These are phyloP conservation scores for Adelges cooleyi DNA, from an alignment of 1,140 invertebrate genomes.

Conservation along the genomic window DNA sequence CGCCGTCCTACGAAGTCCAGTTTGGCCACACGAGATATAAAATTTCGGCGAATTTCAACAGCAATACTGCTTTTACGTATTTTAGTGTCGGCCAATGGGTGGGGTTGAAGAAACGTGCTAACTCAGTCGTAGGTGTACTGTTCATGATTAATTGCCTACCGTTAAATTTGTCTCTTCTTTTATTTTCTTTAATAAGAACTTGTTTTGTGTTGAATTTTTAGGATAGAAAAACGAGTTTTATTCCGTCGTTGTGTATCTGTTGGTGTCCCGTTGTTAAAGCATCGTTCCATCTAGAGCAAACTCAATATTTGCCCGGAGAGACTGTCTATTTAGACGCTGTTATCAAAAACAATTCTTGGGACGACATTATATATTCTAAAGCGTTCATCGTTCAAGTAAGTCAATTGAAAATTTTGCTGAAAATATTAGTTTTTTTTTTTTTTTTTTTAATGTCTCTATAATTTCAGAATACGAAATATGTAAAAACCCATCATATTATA, in stretches of 20 bases:
- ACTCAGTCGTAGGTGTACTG: not conserved
- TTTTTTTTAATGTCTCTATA: not conserved
- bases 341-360: conserved; percentile 8
- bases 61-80: not conserved
- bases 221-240: not conserved
- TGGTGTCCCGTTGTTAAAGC: not conserved
- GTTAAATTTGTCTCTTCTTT: not conserved
- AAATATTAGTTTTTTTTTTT: not conserved
- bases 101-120: not conserved
- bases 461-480: not conserved
- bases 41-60: not conserved
- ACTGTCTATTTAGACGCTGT: not conserved
- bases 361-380: conserved; percentile 3
- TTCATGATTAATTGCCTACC: too few relatives aligned
- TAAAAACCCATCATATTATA: not conserved
- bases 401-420: not conserved
- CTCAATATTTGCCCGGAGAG: conserved; percentile 10
- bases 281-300: not conserved
- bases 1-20: conserved; percentile 8
- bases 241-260: not conserved
- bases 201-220: not conserved
- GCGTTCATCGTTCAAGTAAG: conserved; percentile 4
- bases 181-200: not conserved
- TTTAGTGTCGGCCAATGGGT: conserved; percentile 4
- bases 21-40: conserved; percentile 19